Conservation (phyloP, 2,113 vertebrate species). For the Phaethon lepturus region DNA sequence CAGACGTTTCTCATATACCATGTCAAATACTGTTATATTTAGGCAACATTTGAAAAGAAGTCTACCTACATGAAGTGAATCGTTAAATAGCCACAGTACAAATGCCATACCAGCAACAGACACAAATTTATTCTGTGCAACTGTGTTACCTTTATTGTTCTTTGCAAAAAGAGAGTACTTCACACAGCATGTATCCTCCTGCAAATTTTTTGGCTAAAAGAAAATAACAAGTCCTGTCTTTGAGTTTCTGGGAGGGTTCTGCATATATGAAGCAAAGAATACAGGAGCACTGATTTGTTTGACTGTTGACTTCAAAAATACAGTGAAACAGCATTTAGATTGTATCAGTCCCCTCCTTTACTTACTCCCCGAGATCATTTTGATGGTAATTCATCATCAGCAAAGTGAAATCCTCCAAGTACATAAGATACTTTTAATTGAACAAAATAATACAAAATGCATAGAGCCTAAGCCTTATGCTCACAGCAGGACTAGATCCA, state of each 20-base stretch:
- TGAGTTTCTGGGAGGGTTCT: neutral
- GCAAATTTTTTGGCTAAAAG: neutral
- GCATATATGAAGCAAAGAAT: neutral
- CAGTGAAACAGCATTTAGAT: neutral
- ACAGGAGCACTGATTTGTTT: neutral
- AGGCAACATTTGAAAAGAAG: neutral
- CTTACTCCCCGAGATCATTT: neutral
- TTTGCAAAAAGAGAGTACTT: neutral
- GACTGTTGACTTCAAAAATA: neutral
- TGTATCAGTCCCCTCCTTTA: neutral
- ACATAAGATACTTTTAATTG: neutral
- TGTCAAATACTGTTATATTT: neutral
- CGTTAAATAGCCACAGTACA: neutral
- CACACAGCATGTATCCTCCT: neutral
- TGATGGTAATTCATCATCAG: neutral
- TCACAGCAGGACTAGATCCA: neutral
- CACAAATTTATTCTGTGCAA: neutral
- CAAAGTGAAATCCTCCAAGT: neutral
- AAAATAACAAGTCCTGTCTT: neutral
- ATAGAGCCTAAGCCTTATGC: neutral
- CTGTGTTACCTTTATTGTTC: neutral
- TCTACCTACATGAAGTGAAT: neutral
- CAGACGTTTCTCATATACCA: accelerated
- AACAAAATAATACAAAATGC: neutral
- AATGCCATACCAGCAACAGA: neutral